Percentiles rank a stretch among this genome's conserved stretches.
These are phyloP conservation scores for Lanistes nyassanus DNA, from an alignment of 1,140 invertebrate species.

Conservation along the genomic window DNA sequence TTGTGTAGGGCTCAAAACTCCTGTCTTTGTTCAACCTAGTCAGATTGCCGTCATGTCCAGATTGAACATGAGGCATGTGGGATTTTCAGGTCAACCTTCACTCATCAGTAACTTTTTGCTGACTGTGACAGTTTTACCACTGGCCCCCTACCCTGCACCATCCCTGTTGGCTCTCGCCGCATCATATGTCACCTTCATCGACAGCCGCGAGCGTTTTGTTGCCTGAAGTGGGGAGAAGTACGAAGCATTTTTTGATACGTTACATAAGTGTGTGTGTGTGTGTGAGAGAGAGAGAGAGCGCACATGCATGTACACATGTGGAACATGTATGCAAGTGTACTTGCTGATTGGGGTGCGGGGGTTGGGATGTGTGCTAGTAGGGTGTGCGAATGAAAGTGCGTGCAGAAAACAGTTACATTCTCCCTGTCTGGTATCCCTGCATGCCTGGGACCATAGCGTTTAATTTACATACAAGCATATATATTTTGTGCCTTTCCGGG, in stretches of 20 bases:
- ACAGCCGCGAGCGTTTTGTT: constrained; percentile 94
- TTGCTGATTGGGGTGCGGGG: not conserved
- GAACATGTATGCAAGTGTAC: not conserved
- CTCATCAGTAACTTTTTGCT: not conserved
- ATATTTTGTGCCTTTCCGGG: too few species aligned
- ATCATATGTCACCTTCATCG: constrained; percentile 95
- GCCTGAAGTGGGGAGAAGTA: constrained; percentile 92
- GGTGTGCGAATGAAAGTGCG: not conserved
- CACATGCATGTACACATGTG: too few species aligned
- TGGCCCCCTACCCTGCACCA: constrained; percentile 94
- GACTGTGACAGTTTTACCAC: constrained; percentile 47
- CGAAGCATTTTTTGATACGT: constrained; percentile 27
- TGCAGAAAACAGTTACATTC: too few species aligned
- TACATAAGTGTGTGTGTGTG: not conserved
- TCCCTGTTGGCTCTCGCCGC: constrained; percentile 95
- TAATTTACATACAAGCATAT: too few species aligned
- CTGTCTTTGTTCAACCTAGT: too few species aligned
- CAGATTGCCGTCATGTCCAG: too few species aligned
- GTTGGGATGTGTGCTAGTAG: not conserved
- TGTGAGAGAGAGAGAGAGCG: not conserved
- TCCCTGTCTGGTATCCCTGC: too few species aligned
- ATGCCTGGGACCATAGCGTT: too few species aligned
- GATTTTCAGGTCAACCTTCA: too few species aligned
- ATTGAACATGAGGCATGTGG: too few species aligned
- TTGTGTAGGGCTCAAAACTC: too few species aligned